A percentile compares a stretch with the other conserved stretches of the same genome.
Conservation (phyloP, 2,888 invertebrate species). For the Acholoe squamosa region DNA sequence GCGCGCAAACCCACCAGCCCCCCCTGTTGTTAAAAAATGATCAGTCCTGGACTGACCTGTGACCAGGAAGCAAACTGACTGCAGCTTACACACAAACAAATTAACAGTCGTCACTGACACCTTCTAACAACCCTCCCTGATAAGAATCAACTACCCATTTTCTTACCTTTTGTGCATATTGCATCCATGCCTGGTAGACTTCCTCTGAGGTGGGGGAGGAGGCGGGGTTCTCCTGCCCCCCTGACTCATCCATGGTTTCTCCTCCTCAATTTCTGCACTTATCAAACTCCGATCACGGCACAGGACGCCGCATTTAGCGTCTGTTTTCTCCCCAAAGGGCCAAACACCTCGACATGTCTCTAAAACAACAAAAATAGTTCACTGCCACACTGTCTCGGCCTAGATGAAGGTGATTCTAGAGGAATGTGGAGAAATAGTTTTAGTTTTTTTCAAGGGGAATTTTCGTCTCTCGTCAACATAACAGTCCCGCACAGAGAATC, state of each 20-base stretch:
- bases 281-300: not conserved
- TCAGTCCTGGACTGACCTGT: not conserved
- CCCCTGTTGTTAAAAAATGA: too few relatives aligned
- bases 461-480: constrained; percentile 50
- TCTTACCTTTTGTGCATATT: constrained; percentile 18
- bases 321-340: too few relatives aligned
- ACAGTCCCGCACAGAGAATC: constrained; percentile 34
- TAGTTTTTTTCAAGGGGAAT: not conserved
- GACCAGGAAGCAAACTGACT: constrained; percentile 19
- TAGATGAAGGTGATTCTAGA: not conserved
- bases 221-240: not conserved
- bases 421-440: not conserved
- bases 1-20: too few relatives aligned
- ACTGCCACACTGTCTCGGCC: not conserved
- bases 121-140: not conserved
- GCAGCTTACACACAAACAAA: not conserved
- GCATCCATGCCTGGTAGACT: constrained; percentile 52
- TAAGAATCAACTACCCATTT: too few relatives aligned
- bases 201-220: constrained; percentile 24
- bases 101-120: not conserved
- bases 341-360: not conserved
- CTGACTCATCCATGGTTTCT: constrained; percentile 46
- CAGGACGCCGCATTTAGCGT: not conserved
- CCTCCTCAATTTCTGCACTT: not conserved
- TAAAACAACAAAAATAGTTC: not conserved